phyloP scores from a whole-genome alignment of 2,797 vertebrate genomes.

The Pelodytes ibericus region DNA sequence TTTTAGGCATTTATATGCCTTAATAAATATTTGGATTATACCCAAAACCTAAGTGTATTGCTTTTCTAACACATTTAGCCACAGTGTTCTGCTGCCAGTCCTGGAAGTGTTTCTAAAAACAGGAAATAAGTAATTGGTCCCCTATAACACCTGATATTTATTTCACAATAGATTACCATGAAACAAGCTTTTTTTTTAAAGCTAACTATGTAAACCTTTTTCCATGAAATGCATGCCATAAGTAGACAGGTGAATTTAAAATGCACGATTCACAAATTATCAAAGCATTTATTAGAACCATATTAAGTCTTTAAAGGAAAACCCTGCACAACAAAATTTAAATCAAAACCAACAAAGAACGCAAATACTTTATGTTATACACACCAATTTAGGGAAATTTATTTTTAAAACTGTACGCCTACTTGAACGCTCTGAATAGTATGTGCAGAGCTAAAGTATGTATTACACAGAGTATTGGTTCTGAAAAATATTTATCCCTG shows the following conservation, averaged over 20 bases:
- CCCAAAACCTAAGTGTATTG: constrained; percentile 2
- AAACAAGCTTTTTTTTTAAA: constrained; percentile 41
- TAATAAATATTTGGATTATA: neutral
- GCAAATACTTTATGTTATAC: no score
- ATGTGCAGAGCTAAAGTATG: no score
- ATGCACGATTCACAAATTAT: constrained; percentile 16
- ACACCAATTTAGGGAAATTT: no score
- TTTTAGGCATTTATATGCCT: neutral
- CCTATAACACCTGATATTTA: constrained; percentile 39
- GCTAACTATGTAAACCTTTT: constrained; percentile 8
- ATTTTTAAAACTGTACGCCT: no score
- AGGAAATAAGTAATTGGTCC: constrained; percentile 23
- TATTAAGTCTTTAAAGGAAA: neutral
- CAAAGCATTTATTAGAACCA: constrained; percentile 1
- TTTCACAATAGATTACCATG: constrained; percentile 40
- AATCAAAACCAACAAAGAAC: no score
- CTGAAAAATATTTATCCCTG: no score
- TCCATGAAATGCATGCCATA: constrained; percentile 16
- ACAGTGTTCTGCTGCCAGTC: constrained; percentile 19
- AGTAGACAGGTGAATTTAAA: constrained; percentile 24
- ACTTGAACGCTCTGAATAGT: no score
- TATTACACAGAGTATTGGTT: no score
- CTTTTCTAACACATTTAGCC: neutral
- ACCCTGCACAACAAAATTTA: neutral
- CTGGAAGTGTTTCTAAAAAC: constrained; percentile 21